phyloP scores from a whole-genome alignment of 2,888 invertebrate species.

The Temnothorax rugatulus region DNA sequence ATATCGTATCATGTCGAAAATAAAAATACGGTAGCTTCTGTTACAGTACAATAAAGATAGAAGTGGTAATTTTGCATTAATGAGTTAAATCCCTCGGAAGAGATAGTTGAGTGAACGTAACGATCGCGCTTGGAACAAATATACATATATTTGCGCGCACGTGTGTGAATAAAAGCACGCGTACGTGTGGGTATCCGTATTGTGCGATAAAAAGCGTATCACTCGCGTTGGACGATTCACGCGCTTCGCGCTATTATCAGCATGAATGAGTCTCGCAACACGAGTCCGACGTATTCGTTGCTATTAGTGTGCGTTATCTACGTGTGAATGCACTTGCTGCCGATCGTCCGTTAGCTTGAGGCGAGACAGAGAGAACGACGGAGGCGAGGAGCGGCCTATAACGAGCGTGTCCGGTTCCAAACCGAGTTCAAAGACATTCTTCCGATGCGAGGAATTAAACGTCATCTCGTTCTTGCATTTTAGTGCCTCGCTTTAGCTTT shows the following conservation, averaged over 20 bases:
- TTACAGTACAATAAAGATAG: not conserved
- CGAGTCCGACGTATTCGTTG: not conserved
- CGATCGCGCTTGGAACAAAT: not conserved
- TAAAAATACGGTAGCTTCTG: not conserved
- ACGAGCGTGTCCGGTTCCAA: slow-evolving; percentile 79
- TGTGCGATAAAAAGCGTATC: slow-evolving; percentile 60
- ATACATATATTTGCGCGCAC: not conserved
- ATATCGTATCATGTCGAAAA: slow-evolving; percentile 3
- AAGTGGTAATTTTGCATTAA: slow-evolving; percentile 30
- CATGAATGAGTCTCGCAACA: slow-evolving; percentile 68
- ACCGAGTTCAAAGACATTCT: slow-evolving; percentile 74
- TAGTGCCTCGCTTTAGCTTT: not conserved
- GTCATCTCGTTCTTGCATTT: slow-evolving; percentile 30
- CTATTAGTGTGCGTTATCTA: slow-evolving; percentile 65
- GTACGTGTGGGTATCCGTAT: slow-evolving; percentile 32
- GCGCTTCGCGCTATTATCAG: slow-evolving; percentile 67
- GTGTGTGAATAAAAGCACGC: not conserved
- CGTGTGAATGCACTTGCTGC: slow-evolving; percentile 73
- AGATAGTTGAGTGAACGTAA: slow-evolving; percentile 5
- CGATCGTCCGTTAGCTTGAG: slow-evolving; percentile 52
- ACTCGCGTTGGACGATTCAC: slow-evolving; percentile 62
- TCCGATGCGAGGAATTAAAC: slow-evolving; percentile 59
- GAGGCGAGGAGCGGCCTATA: slow-evolving; percentile 63
- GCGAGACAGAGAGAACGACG: slow-evolving; percentile 53
- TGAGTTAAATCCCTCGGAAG: slow-evolving; percentile 8